Base-by-base conservation (phyloP, 2,888 invertebrate species). In the Macrosoma leucophasiata region DNA sequence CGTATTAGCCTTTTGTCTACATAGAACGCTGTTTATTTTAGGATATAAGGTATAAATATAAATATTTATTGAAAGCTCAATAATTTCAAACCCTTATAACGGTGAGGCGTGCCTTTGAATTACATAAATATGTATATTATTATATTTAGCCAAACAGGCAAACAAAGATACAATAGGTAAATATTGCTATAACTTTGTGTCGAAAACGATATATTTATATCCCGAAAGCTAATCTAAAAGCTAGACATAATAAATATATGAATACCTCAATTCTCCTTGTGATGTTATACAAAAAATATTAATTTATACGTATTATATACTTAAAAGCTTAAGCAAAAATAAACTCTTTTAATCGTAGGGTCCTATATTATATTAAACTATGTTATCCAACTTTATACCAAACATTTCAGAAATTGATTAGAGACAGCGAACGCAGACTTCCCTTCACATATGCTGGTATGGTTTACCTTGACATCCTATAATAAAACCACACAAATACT, bases 291-390 rank as follows among this genome's bases (percentile, higher is more conserved):
- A 77, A 79, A 81, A 78, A 75, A 79, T 77, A 81, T 76, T 69
- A 46, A 59, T 76, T 35, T 35, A 72, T 58, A 68, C 59, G 48
- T 56, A 70, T 66, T 67, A 66, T 67, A 72, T 79, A 75, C 52
- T n/a, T n/a, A n/a, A n/a, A 77, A 78, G 82, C 81, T 71, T 75
- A 79, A 81, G 82, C 82, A 82, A 81, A 81, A 81, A 81, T 81
- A 81, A 81, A 71, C 66, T 81, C 76, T 79, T 72, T 66, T 62
- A 50, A 57, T 51, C 51, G 61, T 67, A 67, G 60, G 61, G 62
- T 63, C 54, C 57, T 71, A 67, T 59, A 29, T 20, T 27, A 26
- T 33, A 39, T 36, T 48, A 37, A 36, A 35, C 44, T 54, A 52
- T 43, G 34, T 54, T 57, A 58, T 43, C 50, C 57, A 48, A 51